A percentile compares a stretch with the other conserved stretches of the same genome.
phyloP scores from a whole-genome alignment of 1,140 invertebrate genomes.

The Danaus plexippus region DNA sequence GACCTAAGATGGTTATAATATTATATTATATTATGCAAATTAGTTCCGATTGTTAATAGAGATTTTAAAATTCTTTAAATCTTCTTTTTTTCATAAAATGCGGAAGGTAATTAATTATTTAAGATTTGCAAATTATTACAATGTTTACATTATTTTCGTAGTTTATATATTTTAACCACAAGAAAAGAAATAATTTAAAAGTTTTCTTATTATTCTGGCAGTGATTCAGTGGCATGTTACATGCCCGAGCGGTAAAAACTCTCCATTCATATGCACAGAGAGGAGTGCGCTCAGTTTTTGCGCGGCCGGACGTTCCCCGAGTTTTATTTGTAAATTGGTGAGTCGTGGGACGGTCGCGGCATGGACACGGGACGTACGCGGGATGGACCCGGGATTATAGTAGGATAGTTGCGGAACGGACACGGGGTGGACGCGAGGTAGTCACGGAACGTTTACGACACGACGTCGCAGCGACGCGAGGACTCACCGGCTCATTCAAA shows the following conservation, averaged over 20 bases:
- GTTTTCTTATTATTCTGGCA: neutral
- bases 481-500: slow-evolving; percentile 47
- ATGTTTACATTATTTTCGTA: too few species aligned
- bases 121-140: too few species aligned
- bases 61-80: too few species aligned
- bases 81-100: too few species aligned
- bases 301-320: slow-evolving; percentile 59
- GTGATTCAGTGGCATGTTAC: slow-evolving; percentile 46
- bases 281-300: slow-evolving; percentile 59
- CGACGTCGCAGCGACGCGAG: slow-evolving; percentile 20
- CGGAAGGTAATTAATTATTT: too few species aligned
- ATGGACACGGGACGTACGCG: neutral
- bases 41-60: too few species aligned
- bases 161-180: too few species aligned
- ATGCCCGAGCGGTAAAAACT: slow-evolving; percentile 33
- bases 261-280: slow-evolving; percentile 62
- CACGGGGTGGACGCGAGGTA: neutral
- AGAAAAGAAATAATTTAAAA: too few species aligned
- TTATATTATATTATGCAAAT: too few species aligned
- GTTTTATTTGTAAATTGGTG: slow-evolving; percentile 66
- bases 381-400: slow-evolving; percentile 16
- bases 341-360: slow-evolving; percentile 22
- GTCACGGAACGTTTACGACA: too few species aligned
- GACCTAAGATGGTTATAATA: too few species aligned
- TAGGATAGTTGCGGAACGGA: slow-evolving; percentile 5